Evolutionary conservation across 2,888 invertebrate genomes (phyloP), one percentile per base, ranked within the genome.

Genomic region (Pantelozetes paolii): DNA sequence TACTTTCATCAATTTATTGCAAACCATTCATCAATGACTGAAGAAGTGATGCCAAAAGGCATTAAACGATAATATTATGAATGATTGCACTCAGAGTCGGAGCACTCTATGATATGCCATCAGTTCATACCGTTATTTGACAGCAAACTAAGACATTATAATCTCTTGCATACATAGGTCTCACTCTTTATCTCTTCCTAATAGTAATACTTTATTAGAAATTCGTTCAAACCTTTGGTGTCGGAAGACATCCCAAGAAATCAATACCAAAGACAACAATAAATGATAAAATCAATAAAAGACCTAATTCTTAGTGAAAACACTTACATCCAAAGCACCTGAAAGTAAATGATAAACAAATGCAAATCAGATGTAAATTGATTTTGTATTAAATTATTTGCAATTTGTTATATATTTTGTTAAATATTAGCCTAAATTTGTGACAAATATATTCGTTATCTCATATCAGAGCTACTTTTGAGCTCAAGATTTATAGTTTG

Each of bases 1-100:
- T 32, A 59, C 59, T 59, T 59, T 59, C 28, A 59, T 8, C 59
- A 59, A 59, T 59, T 59, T 59, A 59, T 59, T 59, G 30, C 59
- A 59, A 59, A 30, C 18, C 59, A 59, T 59, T 32, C 20, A 59
- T 59, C 59, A 59, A 30, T 15, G 57, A 57, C 5, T n/a, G 45
- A 15, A 15, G 15, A 9, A 28, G 59, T 1, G 32, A 59, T 59
- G 59, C 59, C 59, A 59, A 9, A n/a, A 59, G 59, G 59, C 59
- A 30, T 59, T 32, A 59, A 18, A 57, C 15, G 23, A 20, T 54
- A 8, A 54, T 54, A 23, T 15, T 20, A 54, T 54, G 30, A 59
- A 23, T 57, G 3, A 13, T 57, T 11, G 26, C 11, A 3, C 11
- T 23, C 3, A 28, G 32, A 59, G 59, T 28, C 5, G 1, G 30